Evolutionary conservation across 2,113 vertebrate species (phyloP), one percentile per base, ranked within the genome.

Genomic region (Ramphastos sulfuratus): DNA sequence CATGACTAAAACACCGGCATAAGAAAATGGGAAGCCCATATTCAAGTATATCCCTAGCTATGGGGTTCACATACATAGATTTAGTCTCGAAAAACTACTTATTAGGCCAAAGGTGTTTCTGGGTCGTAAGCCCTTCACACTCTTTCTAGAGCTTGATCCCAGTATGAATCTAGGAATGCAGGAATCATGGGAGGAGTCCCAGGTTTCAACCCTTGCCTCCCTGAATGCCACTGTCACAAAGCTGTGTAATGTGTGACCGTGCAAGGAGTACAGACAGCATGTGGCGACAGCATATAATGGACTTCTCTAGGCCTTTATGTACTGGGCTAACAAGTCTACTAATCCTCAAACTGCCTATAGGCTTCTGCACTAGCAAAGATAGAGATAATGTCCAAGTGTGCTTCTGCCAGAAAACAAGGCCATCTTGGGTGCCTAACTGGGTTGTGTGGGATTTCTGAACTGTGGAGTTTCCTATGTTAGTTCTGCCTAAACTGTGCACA

Each of bases 241-340:
- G 42, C 75, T 8, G 2, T 35, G 3, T 5, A 27, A 35, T 0
- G 2, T 7, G 48, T 63, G 37, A 55, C 1, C 5, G 2, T 6
- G 7, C 13, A n/a, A 83, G 65, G 12, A 75, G 69, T 66, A 66
- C n/a, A 33, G 39, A 48, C 24, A 59, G 35, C 0, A 0, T 10
- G 24, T 52, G 27, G 21, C 24, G 58, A 48, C 0, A 33, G 61
- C 1, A 0, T 7, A 20, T 4, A 42, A 8, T 52, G 48, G 48
- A 60, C 21, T 80, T 67, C 33, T 84, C 31, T 33, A 54, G 33
- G 35, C 8, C 54, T 23, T 56, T 17, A 71, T 0, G 1, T 59
- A 64, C 25, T 10, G 17, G 11, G 21, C 4, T 75, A 66, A 33
- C 0, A 1, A 78, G 28, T 20, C 65, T 84, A 13, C 6, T 67